Conservation (phyloP, 2,113 vertebrate genomes). For the Bufo bufo region DNA sequence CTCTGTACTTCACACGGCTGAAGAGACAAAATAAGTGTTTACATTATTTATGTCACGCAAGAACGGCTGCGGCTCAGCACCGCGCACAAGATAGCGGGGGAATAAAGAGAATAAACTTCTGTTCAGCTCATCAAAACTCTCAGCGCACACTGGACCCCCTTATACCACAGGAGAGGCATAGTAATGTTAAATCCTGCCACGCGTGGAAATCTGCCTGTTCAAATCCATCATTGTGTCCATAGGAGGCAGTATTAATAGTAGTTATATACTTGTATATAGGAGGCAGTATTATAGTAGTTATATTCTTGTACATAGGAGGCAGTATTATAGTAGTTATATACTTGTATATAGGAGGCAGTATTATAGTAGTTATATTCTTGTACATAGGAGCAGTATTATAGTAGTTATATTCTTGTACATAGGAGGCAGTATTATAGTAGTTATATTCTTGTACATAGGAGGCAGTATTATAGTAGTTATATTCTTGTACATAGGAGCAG, state of each 20-base stretch:
- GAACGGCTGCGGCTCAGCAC: not conserved
- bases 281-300: not conserved
- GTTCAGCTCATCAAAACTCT: not conserved
- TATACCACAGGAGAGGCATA: not conserved
- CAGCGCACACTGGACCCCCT: too few relatives aligned
- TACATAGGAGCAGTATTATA: not conserved
- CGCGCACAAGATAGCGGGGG: not conserved
- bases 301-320: not conserved
- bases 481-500: too few relatives aligned
- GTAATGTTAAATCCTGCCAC: too few relatives aligned
- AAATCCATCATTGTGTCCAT: not conserved
- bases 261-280: not conserved
- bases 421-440: not conserved
- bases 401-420: too few relatives aligned
- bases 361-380: not conserved
- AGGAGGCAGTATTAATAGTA: not conserved
- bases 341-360: not conserved
- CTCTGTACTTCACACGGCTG: slow-evolving; percentile 12
- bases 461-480: too few relatives aligned
- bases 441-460: not conserved
- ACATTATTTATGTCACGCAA: slow-evolving; percentile 32
- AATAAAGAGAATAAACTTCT: not conserved
- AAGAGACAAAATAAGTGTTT: slow-evolving; percentile 19
- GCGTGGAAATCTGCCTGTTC: too few relatives aligned
- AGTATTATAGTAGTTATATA: slow-evolving; percentile 4